Conservation (phyloP, 2,797 vertebrate species). For the Clarias pachynema region DNA sequence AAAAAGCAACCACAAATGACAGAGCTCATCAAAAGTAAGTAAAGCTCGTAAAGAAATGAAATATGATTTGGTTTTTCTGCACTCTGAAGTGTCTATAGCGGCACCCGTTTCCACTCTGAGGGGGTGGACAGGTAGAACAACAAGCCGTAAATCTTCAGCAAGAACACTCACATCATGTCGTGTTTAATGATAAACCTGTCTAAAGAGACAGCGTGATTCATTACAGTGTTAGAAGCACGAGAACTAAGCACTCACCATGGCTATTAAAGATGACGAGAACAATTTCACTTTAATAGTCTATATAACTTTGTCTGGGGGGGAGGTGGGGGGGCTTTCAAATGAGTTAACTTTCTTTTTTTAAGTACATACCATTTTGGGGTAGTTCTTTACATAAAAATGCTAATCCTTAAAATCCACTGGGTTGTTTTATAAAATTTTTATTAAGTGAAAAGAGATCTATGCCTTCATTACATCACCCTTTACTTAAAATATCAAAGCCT, state of each 20-base stretch:
- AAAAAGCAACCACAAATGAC: slow-evolving; percentile 16
- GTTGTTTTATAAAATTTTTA: slow-evolving; percentile 1
- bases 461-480: slow-evolving; percentile 7
- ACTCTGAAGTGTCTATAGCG: slow-evolving; percentile 16
- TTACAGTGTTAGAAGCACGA: slow-evolving; percentile 13
- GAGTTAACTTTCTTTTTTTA: slow-evolving; percentile 6
- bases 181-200: slow-evolving; percentile 43
- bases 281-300: slow-evolving; percentile 37
- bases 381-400: neutral
- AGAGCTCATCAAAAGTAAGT: slow-evolving; percentile 21
- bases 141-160: slow-evolving; percentile 37
- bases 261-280: slow-evolving; percentile 28
- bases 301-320: slow-evolving; percentile 16
- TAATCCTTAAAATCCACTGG: slow-evolving; percentile 17
- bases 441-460: neutral
- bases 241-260: slow-evolving; percentile 34
- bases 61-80: slow-evolving; percentile 1
- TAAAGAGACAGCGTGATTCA: slow-evolving; percentile 25
- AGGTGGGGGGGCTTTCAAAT: neutral
- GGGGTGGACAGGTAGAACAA: slow-evolving; percentile 26
- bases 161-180: slow-evolving; percentile 30
- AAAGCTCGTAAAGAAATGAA: slow-evolving; percentile 4
- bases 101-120: neutral
- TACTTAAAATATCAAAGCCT: neutral
- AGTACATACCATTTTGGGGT: neutral